Evolutionary conservation across 2,888 invertebrate genomes (phyloP), one percentile per base, ranked within the genome.

Genomic region (Drosophila gaucha): DNA sequence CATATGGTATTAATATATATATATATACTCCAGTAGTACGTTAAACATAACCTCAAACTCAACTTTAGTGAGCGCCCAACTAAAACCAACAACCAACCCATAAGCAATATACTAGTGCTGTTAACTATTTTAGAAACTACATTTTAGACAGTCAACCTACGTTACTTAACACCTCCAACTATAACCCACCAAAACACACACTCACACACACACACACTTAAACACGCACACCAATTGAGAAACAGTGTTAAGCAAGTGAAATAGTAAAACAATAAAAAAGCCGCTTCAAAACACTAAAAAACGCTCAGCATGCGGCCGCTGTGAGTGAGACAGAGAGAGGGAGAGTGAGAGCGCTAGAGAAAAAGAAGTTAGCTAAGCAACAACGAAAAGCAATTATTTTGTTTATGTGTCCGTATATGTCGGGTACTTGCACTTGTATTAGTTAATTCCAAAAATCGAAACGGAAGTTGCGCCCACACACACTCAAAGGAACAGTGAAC

Each of bases 301-400:
- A 33, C 35, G 50, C 64, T 67, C 59, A 64, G 56, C 44, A 59
- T 59, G 70, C 51, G 51, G 54, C 43, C 33, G 55, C 59, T 67
- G 69, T 63, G 78, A 80, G 35, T 35, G 49, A 35, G 33, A 26
- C 4, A 12, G 49, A 47, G 22, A 33, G 35, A 26, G 67, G 78
- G n/a, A 2, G 78, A 84, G 78, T 63, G 83, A 71, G 8, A 4
- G 10, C 31, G 46, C n/a, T 30, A 22, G 47, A 14, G 49, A 33
- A 2, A 41, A 47, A 36, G 52, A 22, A 57, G 39, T 39, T 31
- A 59, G 59, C 43, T 58, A 62, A 72, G 64, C 70, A 74, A 83
- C 86, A 87, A 79, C 87, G 86, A 82, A 77, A 79, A 82, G 84
- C 86, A 87, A 87, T 83, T 85, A 79, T 79, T 77, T 79, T 80